phyloP scores from a whole-genome alignment of 2,888 invertebrate species.

The Leptinotarsa rubiginosa region DNA sequence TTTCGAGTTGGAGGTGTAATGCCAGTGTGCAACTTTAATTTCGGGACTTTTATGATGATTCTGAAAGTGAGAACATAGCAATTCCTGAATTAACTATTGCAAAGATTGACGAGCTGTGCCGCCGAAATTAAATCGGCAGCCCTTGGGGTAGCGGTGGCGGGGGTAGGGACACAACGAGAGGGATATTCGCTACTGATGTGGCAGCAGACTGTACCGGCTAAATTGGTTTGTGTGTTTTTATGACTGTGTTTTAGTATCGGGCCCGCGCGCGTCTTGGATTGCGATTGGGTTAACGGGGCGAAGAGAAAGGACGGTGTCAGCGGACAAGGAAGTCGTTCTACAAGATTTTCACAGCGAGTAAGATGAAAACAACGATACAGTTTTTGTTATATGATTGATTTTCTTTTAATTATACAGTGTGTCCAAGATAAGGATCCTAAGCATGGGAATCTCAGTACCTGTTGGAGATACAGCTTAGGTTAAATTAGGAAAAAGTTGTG shows the following conservation, averaged over 20 bases:
- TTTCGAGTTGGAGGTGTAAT: constrained; percentile 38
- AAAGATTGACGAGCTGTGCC: constrained; percentile 63
- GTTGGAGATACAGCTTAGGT: too few relatives aligned
- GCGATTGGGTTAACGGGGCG: constrained; percentile 66
- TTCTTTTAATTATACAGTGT: too few relatives aligned
- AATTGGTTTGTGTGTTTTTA: constrained; percentile 69
- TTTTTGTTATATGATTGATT: too few relatives aligned
- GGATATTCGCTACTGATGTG: constrained; percentile 51
- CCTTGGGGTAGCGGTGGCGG: constrained; percentile 37
- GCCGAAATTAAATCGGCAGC: constrained; percentile 64
- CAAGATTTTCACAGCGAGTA: neutral
- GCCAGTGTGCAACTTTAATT: constrained; percentile 50
- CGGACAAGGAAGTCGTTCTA: neutral
- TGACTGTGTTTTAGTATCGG: constrained; percentile 67
- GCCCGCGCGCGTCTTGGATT: constrained; percentile 66
- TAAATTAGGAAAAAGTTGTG: too few relatives aligned
- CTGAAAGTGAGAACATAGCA: constrained; percentile 61
- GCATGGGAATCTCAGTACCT: too few relatives aligned
- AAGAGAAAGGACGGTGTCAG: constrained; percentile 60
- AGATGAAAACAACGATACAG: too few relatives aligned
- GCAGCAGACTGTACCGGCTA: constrained; percentile 66
- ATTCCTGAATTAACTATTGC: constrained; percentile 62
- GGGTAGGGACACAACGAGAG: constrained; percentile 38
- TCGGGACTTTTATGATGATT: constrained; percentile 59
- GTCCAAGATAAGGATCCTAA: too few relatives aligned